phyloP scores from a whole-genome alignment of 2,113 vertebrate species.

The Hiodon tergisus region DNA sequence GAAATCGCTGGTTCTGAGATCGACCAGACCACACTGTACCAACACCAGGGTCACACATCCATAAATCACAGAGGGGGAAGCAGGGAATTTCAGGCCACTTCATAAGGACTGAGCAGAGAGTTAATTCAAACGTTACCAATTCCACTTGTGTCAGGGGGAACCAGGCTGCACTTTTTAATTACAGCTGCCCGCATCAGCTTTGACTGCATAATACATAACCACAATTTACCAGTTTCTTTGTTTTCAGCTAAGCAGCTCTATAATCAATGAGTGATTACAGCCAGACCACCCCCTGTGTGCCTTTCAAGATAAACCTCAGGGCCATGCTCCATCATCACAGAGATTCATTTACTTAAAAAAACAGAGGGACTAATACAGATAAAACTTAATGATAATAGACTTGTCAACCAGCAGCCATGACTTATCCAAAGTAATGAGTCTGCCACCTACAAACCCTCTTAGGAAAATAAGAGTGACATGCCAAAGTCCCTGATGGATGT shows the following conservation, averaged over 20 bases:
- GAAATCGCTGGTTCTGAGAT: background rate
- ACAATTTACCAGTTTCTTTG: background rate
- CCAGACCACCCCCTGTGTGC: background rate
- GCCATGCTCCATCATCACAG: too few relatives aligned
- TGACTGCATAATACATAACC: background rate
- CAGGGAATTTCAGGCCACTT: too few relatives aligned
- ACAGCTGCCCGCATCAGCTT: background rate
- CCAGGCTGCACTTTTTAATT: background rate
- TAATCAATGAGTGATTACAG: background rate
- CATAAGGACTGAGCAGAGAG: background rate
- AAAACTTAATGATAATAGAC: too few relatives aligned
- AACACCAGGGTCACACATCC: background rate
- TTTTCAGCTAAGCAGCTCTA: background rate
- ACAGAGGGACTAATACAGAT: background rate
- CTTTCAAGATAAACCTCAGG: background rate
- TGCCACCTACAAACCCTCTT: slow-evolving; percentile 6
- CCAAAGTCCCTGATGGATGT: background rate
- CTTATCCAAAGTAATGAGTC: background rate
- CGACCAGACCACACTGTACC: background rate
- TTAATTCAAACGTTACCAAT: background rate
- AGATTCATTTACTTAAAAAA: background rate
- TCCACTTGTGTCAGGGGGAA: background rate
- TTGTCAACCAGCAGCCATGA: background rate
- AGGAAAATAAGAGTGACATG: slow-evolving; percentile 17
- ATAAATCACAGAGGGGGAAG: background rate